phyloP scores from a whole-genome alignment of 2,113 vertebrate species.

The Seriola dumerili region DNA sequence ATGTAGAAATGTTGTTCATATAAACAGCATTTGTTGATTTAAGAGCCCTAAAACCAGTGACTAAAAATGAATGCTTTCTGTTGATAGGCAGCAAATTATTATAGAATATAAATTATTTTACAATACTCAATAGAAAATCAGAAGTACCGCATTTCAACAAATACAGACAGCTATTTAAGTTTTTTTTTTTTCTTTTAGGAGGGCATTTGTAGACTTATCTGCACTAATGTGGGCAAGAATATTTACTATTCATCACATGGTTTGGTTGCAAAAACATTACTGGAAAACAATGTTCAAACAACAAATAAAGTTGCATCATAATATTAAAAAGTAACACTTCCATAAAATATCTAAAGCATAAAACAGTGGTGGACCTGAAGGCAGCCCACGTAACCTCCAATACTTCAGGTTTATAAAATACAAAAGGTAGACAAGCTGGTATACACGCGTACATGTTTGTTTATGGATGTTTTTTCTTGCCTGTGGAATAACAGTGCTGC shows the following conservation, averaged over 20 bases:
- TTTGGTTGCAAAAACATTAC: slow-evolving; percentile 69
- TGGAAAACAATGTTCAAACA: slow-evolving; percentile 68
- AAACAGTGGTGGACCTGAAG: slow-evolving; percentile 75
- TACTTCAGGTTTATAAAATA: slow-evolving; percentile 81
- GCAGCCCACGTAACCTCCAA: slow-evolving; percentile 73
- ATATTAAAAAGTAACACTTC: slow-evolving; percentile 81
- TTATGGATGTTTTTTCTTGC: slow-evolving; percentile 73
- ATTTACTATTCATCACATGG: slow-evolving; percentile 62
- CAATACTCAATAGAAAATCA: slow-evolving; percentile 79
- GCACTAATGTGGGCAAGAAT: slow-evolving; percentile 62
- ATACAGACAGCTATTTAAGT: slow-evolving; percentile 56
- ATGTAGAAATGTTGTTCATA: slow-evolving; percentile 87
- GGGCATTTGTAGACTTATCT: slow-evolving; percentile 56
- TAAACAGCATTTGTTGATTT: slow-evolving; percentile 84
- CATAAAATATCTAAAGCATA: slow-evolving; percentile 80
- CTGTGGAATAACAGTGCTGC: slow-evolving; percentile 77
- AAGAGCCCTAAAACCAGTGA: slow-evolving; percentile 82
- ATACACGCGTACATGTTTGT: slow-evolving; percentile 77
- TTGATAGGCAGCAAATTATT: slow-evolving; percentile 77
- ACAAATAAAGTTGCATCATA: slow-evolving; percentile 63
- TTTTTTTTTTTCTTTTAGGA: slow-evolving; percentile 51
- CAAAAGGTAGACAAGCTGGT: slow-evolving; percentile 78
- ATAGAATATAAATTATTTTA: slow-evolving; percentile 81
- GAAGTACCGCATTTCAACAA: slow-evolving; percentile 79
- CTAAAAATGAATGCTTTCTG: slow-evolving; percentile 76